Evolutionary conservation across 2,113 vertebrate species (phyloP), one percentile per base, ranked within the genome.

Genomic region (Trachemys scripta): DNA sequence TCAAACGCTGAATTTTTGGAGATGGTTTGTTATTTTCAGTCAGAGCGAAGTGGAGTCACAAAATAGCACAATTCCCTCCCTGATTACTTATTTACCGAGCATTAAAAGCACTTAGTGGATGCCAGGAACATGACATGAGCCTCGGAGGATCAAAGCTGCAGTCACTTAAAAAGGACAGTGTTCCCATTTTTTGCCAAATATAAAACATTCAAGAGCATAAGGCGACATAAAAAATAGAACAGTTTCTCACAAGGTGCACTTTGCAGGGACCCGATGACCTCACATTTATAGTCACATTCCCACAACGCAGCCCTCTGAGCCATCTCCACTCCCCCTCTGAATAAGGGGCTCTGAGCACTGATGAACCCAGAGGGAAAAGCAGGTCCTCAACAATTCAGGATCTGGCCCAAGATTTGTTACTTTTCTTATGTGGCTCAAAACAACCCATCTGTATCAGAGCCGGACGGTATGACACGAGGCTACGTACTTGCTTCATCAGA

Each of bases 401-500:
- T 47, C 75, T 27, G 25, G 42, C 42, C 42, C 42, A 47, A 47
- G 24, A 47, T 27, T 14, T 47, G 75, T 38, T 17, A 35, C n/a
- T 38, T 72, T 72, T 72, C n/a, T 38, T 38, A 19, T 5, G 17
- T 22, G 35, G 35, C n/a, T 38, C 65, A 38, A 72, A 72, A n/a
- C 9, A 9, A 22, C 65, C 35, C 17, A 19, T 69, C 65, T n/a
- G 35, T 14, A n/a, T 19, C 16, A 3, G 65, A 20, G 65, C 65
- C 8, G 4, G 65, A 4, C 2, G n/a, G 35, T 20, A 2, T 9
- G 4, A 38, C 35, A 10, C 35, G 5, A 72, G n/a, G 1, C 86
- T 38, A 98, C 99, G 10, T 98, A 99, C 99, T 99, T 96, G 99
- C 98, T 99, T 99, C 99, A 86, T 99, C 99, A 0, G 99, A 99